These are phyloP conservation scores for Lutraria rhynchaena DNA, from an alignment of 1,140 invertebrate species.

Conservation along the genomic window DNA sequence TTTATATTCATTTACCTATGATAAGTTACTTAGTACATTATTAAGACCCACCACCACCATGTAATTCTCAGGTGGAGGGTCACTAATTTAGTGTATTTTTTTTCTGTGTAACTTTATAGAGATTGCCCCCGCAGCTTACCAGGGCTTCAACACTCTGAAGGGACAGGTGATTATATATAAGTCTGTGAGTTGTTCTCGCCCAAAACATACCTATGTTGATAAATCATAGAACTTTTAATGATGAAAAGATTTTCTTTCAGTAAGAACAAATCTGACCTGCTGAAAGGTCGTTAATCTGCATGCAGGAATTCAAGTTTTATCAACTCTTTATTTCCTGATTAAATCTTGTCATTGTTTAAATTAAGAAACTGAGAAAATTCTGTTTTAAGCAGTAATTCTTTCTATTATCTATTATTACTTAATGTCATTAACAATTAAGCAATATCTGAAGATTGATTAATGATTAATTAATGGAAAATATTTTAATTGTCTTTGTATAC, in stretches of 20 bases:
- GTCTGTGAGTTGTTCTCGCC: conserved; percentile 39
- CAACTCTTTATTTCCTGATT: too few relatives aligned
- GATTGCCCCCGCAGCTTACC: conserved; percentile 40
- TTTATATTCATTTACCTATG: too few relatives aligned
- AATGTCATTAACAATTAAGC: too few relatives aligned
- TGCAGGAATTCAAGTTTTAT: conserved; percentile 1
- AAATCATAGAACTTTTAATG: conserved; percentile 26
- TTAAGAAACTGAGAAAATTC: too few relatives aligned
- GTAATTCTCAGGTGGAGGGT: conserved; percentile 14
- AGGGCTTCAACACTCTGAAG: neutral
- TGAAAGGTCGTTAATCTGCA: conserved; percentile 9
- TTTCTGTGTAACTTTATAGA: conserved; percentile 51
- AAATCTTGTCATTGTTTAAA: too few relatives aligned
- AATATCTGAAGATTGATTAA: too few relatives aligned
- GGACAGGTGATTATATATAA: conserved; percentile 44
- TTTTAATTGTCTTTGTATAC: too few relatives aligned
- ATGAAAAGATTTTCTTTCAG: conserved; percentile 21
- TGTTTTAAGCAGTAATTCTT: too few relatives aligned
- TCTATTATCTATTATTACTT: too few relatives aligned
- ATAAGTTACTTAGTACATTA: too few relatives aligned
- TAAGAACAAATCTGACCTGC: conserved; percentile 13
- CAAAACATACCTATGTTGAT: too few relatives aligned
- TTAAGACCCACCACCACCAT: conserved; percentile 24
- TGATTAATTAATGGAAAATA: too few relatives aligned
- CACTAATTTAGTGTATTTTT: conserved; percentile 38